phyloP scores from a whole-genome alignment of 2,797 vertebrate species.

The Spea hammondii region DNA sequence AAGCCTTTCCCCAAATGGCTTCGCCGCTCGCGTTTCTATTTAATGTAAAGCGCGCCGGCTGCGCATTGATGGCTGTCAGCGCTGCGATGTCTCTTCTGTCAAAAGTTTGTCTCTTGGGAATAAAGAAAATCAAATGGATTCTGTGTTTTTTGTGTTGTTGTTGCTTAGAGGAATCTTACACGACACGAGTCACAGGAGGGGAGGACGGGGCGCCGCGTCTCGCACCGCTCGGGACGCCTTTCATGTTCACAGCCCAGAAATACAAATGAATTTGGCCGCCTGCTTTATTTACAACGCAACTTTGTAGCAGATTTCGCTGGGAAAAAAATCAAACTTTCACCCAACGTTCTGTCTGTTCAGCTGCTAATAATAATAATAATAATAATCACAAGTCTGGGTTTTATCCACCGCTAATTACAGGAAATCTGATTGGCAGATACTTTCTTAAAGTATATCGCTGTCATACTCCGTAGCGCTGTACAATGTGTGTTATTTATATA shows the following conservation, averaged over 20 bases:
- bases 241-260: conserved; percentile 10
- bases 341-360: too few relatives aligned
- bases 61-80: conserved; percentile 89
- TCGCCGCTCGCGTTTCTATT: conserved; percentile 85
- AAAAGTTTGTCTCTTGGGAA: conserved; percentile 85
- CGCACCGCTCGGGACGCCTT: conserved; percentile 56
- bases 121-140: conserved; percentile 91
- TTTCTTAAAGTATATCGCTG: too few relatives aligned
- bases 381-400: too few relatives aligned
- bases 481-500: too few relatives aligned
- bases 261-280: background rate
- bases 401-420: too few relatives aligned
- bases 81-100: conserved; percentile 93
- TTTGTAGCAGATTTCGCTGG: too few relatives aligned
- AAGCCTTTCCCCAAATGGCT: conserved; percentile 85
- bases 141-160: conserved; percentile 74
- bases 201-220: conserved; percentile 74
- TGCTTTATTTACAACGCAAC: background rate
- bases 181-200: conserved; percentile 78
- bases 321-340: too few relatives aligned
- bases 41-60: conserved; percentile 82
- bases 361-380: too few relatives aligned
- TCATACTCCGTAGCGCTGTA: too few relatives aligned
- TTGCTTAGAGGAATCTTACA: conserved; percentile 82
- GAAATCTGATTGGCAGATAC: too few relatives aligned